Conservation (phyloP, 2,113 vertebrate species). For the Dicaeum eximium region DNA sequence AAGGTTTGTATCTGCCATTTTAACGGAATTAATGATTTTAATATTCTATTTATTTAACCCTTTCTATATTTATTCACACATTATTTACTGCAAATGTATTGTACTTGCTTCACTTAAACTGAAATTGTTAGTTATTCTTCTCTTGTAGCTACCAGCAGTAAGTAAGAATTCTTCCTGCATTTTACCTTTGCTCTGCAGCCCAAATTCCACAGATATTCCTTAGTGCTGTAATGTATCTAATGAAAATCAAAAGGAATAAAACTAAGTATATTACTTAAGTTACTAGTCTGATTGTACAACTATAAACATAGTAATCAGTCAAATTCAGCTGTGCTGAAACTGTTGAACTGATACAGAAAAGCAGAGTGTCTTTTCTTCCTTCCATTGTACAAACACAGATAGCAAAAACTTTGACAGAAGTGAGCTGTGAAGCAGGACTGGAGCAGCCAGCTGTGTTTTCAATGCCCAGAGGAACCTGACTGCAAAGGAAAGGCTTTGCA, state of each 20-base stretch:
- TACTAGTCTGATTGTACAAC: not conserved
- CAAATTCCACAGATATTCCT: not conserved
- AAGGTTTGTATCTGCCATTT: constrained; percentile 78
- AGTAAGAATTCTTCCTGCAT: not conserved
- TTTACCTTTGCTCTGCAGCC: not conserved
- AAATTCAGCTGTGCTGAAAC: not conserved
- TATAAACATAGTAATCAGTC: not conserved
- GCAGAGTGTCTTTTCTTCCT: not conserved
- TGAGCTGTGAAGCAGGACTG: not conserved
- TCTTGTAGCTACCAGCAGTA: not conserved
- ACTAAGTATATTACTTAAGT: not conserved
- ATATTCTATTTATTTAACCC: not conserved
- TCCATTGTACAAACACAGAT: not conserved
- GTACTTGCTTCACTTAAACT: not conserved
- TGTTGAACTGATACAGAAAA: not conserved
- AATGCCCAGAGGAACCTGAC: not conserved
- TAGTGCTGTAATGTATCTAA: not conserved
- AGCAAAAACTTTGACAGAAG: not conserved
- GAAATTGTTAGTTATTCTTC: not conserved
- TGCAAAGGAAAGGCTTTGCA: not conserved
- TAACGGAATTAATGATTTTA: not conserved
- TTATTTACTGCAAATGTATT: not conserved
- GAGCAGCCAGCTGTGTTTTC: not conserved
- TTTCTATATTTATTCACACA: not conserved
- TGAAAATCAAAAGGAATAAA: not conserved